Evolutionary conservation across 2,113 vertebrate genomes (phyloP), one percentile per base, ranked within the genome.

Genomic region (Xiphophorus couchianus): DNA sequence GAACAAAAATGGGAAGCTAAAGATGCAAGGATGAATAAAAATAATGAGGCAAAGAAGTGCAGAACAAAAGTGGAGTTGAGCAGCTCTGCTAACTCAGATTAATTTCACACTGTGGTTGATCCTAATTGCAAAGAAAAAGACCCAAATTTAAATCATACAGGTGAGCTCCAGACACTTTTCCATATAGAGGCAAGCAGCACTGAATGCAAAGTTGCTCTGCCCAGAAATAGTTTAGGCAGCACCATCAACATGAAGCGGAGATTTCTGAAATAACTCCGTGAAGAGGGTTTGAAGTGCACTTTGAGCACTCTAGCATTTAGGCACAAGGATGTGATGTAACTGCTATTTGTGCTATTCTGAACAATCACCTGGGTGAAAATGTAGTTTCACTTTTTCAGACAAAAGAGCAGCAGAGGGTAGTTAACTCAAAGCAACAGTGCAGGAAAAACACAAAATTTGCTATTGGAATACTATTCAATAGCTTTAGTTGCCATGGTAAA

Each of bases 111-210:
- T 61, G 66, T 5, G 71, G 54, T 71, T 69, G 54, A 71, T 82
- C 28, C 60, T 76, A 84, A 88, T 69, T 78, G 35, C 44, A 73
- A 76, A 78, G 76, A 72, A 81, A 87, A 74, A 74, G 35, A 54
- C 66, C n/a, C 48, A 28, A 77, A 51, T 65, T 80, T 29, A 64
- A 85, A 77, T 60, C 63, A 3, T 60, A 42, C 60, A 74, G 75
- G 29, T 51, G 60, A 62, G 63, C 66, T 29, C 10, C 68, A 74
- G 70, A 77, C 62, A 69, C 25, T 61, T 84, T 68, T 76, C 76
- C 48, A 25, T 33, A 72, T 10, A 7, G 62, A 80, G 73, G 78
- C 66, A 83, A 79, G 82, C 75, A 19, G 28, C 31, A 68, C 2
- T 39, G 29, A 62, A 71, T 71, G 63, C 19, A 37, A 58, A 19